phyloP scores from a whole-genome alignment of 2,797 vertebrate genomes.

The Dendrocincla tyrannina region DNA sequence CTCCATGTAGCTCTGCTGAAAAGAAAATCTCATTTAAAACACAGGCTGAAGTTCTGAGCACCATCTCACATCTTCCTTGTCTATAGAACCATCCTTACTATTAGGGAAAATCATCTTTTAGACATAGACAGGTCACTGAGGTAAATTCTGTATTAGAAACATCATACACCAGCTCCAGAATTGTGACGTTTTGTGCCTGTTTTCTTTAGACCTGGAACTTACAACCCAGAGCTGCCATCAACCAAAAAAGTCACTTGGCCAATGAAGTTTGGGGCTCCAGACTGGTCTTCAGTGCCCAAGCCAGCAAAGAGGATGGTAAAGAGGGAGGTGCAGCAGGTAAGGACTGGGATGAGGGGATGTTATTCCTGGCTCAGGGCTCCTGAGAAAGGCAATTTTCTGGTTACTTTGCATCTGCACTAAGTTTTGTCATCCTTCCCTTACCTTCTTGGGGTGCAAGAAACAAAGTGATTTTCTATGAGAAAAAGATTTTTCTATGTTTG shows the following conservation, averaged over 20 bases:
- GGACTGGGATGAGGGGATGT: not conserved
- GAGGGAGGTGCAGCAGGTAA: conserved; percentile 73
- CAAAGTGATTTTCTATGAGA: not conserved
- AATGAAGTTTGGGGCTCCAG: conserved; percentile 86
- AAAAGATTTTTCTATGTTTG: not conserved
- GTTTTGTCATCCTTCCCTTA: not conserved
- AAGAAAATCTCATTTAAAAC: not conserved
- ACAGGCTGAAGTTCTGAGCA: accelerated
- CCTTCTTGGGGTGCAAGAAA: not conserved
- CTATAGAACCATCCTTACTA: accelerated
- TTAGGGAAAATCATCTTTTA: accelerated
- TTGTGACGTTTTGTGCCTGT: not conserved
- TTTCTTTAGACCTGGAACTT: conserved; percentile 81
- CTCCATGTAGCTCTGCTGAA: not conserved
- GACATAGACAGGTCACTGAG: accelerated
- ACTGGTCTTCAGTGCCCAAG: conserved; percentile 80
- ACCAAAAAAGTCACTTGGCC: conserved; percentile 84
- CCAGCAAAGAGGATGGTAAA: conserved; percentile 75
- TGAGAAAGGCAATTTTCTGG: accelerated
- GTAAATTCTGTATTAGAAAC: not conserved
- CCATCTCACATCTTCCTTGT: not conserved
- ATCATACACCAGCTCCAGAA: not conserved
- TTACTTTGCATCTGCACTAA: not conserved
- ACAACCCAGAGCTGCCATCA: conserved; percentile 31
- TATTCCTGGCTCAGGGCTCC: not conserved